These are phyloP conservation scores for Labia minor DNA, from an alignment of 2,888 invertebrate genomes.

Conservation along the genomic window DNA sequence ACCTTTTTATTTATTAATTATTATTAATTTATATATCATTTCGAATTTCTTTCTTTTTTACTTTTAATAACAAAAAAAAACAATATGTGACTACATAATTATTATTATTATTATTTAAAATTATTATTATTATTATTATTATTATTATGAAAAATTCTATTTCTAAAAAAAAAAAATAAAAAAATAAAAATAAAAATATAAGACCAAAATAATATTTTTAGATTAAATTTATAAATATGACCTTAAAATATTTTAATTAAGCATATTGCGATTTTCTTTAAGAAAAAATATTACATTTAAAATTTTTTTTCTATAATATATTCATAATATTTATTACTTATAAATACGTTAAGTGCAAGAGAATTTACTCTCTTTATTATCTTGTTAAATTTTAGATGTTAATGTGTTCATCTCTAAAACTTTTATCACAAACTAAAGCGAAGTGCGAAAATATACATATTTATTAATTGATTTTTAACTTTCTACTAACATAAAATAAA, in stretches of 20 bases:
- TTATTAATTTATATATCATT: neutral
- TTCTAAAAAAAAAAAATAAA: neutral
- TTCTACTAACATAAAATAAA: neutral
- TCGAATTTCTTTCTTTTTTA: neutral
- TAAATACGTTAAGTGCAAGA: too few species aligned
- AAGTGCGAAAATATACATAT: too few species aligned
- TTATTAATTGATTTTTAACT: too few species aligned
- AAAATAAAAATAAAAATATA: neutral
- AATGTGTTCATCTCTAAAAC: too few species aligned
- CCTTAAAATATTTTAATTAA: neutral
- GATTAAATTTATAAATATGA: neutral
- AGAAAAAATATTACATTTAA: too few species aligned
- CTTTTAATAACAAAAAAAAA: neutral
- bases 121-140: neutral
- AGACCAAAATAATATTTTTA: neutral
- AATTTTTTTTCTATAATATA: too few species aligned
- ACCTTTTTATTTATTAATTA: neutral
- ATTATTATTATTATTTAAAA: conserved; percentile 7
- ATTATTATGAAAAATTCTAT: too few species aligned
- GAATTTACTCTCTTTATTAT: too few species aligned
- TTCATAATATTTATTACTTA: too few species aligned
- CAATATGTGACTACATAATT: neutral
- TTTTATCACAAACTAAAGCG: too few species aligned
- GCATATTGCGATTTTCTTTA: neutral
- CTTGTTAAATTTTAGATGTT: too few species aligned